Evolutionary conservation across 2,888 invertebrate genomes (phyloP).

Genomic region (Phrixothrix hirtus): DNA sequence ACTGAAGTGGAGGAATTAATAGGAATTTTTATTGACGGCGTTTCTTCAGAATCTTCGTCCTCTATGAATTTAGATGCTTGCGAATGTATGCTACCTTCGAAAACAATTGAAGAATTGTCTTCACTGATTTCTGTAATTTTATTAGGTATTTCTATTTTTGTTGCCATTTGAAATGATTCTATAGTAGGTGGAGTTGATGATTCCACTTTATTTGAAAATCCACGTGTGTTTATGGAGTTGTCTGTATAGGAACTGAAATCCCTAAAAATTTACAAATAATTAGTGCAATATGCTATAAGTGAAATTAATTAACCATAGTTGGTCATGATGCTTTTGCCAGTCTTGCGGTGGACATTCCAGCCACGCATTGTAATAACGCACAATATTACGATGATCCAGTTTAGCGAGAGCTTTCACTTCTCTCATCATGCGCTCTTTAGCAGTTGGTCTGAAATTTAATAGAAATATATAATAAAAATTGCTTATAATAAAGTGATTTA

Average conservation of each 20-base stretch:
- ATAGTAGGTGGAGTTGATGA: too few species aligned
- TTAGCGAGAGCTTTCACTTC: conserved; percentile 95
- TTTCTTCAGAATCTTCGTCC: conserved; percentile 44
- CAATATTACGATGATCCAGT: conserved; percentile 93
- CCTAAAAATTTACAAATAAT: conserved; percentile 7
- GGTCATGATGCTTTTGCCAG: conserved; percentile 84
- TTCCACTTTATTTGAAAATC: too few species aligned
- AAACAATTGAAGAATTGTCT: conserved; percentile 40
- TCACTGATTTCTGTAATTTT: too few species aligned
- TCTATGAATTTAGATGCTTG: conserved; percentile 45
- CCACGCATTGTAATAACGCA: conserved; percentile 96
- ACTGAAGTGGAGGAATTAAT: conserved; percentile 56
- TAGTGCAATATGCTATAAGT: background rate
- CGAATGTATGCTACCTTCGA: conserved; percentile 31
- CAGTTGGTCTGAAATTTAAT: conserved; percentile 66
- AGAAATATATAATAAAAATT: background rate
- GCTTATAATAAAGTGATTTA: conserved; percentile 49
- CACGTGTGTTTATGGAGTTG: conserved; percentile 3
- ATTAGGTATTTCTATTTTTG: too few species aligned
- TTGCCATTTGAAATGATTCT: too few species aligned
- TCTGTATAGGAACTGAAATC: conserved; percentile 14
- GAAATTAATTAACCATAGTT: conserved; percentile 54
- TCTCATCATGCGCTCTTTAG: conserved; percentile 85
- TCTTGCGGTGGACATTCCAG: conserved; percentile 86
- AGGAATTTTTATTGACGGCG: too few species aligned